Conservation (phyloP, 2,888 invertebrate species). For the Drosophila maculinotata region DNA sequence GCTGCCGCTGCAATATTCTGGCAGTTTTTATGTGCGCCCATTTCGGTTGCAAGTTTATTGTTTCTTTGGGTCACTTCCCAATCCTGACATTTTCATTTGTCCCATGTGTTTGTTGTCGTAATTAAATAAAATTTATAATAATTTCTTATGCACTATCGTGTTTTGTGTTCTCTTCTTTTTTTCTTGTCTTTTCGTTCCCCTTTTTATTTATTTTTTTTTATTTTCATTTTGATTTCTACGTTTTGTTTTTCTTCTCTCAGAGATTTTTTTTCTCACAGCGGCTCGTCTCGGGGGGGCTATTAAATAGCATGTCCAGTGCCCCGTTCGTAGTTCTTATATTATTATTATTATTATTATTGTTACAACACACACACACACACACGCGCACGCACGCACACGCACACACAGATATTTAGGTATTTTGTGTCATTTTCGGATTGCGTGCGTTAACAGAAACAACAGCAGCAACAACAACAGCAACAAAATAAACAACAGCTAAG, state of each 20-base stretch:
- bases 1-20: slow-evolving; percentile 24
- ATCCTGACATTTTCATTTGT: slow-evolving; percentile 72
- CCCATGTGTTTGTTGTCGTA: slow-evolving; percentile 54
- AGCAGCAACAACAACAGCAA: slow-evolving; percentile 26
- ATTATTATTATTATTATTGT: slow-evolving; percentile 58
- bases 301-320: slow-evolving; percentile 56
- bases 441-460: slow-evolving; percentile 42
- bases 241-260: slow-evolving; percentile 30
- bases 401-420: slow-evolving; percentile 20
- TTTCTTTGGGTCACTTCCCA: slow-evolving; percentile 45
- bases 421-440: slow-evolving; percentile 64
- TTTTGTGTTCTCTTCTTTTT: slow-evolving; percentile 16
- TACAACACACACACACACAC: slow-evolving; percentile 34
- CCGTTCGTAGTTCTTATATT: slow-evolving; percentile 50
- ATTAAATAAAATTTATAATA: slow-evolving; percentile 79
- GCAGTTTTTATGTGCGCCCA: slow-evolving; percentile 64
- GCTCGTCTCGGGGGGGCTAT: slow-evolving; percentile 56
- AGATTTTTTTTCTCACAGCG: slow-evolving; percentile 53
- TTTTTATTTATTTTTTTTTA: slow-evolving; percentile 23
- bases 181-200: slow-evolving; percentile 8
- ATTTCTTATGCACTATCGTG: slow-evolving; percentile 57
- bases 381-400: slow-evolving; percentile 7
- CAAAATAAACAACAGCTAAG: slow-evolving; percentile 50
- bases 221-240: slow-evolving; percentile 21
- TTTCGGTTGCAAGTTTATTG: slow-evolving; percentile 46